phyloP scores from a whole-genome alignment of 2,113 vertebrate genomes.

The Neolamprologus kungweensis region DNA sequence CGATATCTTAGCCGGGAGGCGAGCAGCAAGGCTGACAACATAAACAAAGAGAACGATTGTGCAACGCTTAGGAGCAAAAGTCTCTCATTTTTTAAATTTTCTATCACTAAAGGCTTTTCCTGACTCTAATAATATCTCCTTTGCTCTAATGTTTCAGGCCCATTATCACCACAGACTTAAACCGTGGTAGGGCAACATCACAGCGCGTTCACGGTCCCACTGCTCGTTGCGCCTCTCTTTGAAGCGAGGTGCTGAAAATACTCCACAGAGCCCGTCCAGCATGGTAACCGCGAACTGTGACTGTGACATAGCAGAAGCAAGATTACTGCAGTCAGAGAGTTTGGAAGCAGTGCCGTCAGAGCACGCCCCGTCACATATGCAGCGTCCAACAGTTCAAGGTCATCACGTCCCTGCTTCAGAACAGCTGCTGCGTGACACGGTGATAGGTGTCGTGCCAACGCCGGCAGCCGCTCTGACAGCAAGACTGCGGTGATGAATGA shows the following conservation, averaged over 20 bases:
- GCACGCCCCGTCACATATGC: not conserved
- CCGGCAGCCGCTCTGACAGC: not conserved
- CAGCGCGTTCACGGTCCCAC: not conserved
- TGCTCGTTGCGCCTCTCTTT: not conserved
- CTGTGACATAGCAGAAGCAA: not conserved
- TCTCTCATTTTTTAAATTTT: not conserved
- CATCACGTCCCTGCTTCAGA: not conserved
- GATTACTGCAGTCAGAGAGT: conserved; percentile 11
- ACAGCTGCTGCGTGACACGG: not conserved
- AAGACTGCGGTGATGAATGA: not conserved
- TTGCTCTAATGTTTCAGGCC: not conserved
- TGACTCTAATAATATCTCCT: not conserved
- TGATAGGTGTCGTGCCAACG: not conserved
- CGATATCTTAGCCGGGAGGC: not conserved
- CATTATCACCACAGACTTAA: not conserved
- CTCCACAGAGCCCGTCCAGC: not conserved
- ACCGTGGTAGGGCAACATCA: not conserved
- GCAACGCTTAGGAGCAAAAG: not conserved
- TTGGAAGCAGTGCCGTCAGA: not conserved
- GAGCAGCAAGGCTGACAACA: not conserved
- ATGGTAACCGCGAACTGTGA: not conserved
- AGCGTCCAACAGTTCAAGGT: not conserved
- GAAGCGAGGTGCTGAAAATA: conserved; percentile 23
- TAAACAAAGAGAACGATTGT: not conserved
- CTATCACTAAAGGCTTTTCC: not conserved